Conservation (phyloP, 2,797 vertebrate genomes). For the Urosaurus nigricauda region DNA sequence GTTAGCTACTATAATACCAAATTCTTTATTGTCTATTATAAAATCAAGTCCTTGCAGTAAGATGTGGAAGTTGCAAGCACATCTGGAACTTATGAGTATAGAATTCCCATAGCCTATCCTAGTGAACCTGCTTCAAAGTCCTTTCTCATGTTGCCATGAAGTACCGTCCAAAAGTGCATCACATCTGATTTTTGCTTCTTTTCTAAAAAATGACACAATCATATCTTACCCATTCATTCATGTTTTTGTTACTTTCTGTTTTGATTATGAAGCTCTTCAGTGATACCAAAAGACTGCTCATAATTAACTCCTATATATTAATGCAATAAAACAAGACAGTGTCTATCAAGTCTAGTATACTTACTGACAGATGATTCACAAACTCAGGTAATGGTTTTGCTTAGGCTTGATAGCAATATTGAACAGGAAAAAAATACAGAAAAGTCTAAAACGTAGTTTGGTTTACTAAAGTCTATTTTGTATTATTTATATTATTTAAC, state of each 20-base stretch:
- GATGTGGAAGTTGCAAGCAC: neutral
- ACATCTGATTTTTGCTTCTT: neutral
- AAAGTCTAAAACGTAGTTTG: neutral
- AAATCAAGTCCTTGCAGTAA: neutral
- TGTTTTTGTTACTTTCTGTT: constrained; percentile 12
- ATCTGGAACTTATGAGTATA: neutral
- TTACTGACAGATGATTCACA: neutral
- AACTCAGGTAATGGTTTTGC: neutral
- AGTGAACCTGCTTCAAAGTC: neutral
- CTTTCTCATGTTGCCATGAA: neutral
- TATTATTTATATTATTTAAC: constrained; percentile 3
- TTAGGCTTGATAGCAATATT: neutral
- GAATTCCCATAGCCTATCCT: neutral
- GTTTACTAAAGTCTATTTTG: neutral
- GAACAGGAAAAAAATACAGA: neutral
- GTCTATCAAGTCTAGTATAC: neutral
- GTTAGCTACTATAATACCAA: neutral
- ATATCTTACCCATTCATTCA: neutral
- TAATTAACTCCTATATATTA: neutral
- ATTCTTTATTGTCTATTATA: too few relatives aligned
- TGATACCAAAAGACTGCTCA: neutral
- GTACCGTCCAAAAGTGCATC: neutral
- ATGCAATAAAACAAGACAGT: neutral
- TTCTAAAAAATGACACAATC: neutral
- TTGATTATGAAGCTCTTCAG: constrained; percentile 29